Conservation (phyloP, 92 coral and sea anemone genomes). For the Epizoanthus fatuus region DNA sequence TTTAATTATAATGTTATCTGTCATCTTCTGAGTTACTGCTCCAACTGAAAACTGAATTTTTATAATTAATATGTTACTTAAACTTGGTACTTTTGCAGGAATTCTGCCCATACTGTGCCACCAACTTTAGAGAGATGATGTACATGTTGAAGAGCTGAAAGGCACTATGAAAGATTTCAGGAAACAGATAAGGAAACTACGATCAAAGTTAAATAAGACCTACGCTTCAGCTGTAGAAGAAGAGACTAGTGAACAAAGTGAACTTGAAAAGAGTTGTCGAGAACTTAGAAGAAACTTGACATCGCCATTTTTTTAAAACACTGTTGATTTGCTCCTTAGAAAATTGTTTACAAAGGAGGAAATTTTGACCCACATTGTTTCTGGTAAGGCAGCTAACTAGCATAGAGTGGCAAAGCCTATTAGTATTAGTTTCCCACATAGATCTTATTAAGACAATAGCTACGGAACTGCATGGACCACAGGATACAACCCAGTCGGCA, state of each 20-base stretch:
- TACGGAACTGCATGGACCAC: conserved; percentile 17
- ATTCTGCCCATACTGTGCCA: too few species aligned
- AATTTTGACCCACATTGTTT: conserved; percentile 30
- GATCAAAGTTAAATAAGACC: too few species aligned
- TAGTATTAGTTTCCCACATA: conserved; percentile 13
- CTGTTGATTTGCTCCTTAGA: conserved; percentile 5
- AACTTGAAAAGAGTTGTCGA: neutral
- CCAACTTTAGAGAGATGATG: too few species aligned
- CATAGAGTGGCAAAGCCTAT: conserved; percentile 41
- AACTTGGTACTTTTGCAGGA: too few species aligned
- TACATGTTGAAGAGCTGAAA: too few species aligned
- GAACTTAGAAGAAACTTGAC: conserved; percentile 29
- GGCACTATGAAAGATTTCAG: too few species aligned
- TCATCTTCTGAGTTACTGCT: too few species aligned
- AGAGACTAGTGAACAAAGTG: neutral
- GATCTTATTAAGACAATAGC: conserved; percentile 23
- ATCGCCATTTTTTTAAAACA: conserved; percentile 12
- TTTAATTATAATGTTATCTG: too few species aligned
- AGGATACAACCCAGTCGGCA: neutral
- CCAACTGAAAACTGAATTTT: too few species aligned
- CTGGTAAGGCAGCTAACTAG: conserved; percentile 47
- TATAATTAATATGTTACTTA: too few species aligned
- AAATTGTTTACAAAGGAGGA: conserved; percentile 38
- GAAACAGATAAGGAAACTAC: too few species aligned
- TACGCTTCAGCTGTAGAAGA: too few species aligned